These are phyloP conservation scores for Coptotermes formosanus DNA, from an alignment of 1,140 invertebrate species.

Conservation along the genomic window DNA sequence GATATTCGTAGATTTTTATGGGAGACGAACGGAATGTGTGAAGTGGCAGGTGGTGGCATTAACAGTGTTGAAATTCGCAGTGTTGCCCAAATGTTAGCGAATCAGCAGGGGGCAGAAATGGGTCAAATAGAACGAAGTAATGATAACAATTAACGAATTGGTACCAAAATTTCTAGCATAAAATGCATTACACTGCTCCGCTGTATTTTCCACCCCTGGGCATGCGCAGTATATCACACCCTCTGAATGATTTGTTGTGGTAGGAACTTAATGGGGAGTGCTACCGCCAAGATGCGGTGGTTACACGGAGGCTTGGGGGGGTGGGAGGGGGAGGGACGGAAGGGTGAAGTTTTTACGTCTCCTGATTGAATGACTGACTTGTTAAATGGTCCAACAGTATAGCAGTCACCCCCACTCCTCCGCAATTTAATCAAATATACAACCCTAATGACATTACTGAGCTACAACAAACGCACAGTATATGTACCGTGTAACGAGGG, in stretches of 20 bases:
- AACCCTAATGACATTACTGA: background rate
- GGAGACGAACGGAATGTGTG: too few relatives aligned
- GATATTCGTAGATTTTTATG: too few relatives aligned
- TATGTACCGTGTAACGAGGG: too few relatives aligned
- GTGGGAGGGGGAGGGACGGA: too few relatives aligned
- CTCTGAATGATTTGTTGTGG: conserved; percentile 8
- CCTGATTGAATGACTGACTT: conserved; percentile 1
- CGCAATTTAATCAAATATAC: background rate
- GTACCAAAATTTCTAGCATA: too few relatives aligned
- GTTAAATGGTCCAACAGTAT: background rate
- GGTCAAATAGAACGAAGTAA: too few relatives aligned
- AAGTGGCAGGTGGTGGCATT: too few relatives aligned
- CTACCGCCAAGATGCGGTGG: background rate
- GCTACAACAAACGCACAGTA: background rate
- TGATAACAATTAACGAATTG: too few relatives aligned
- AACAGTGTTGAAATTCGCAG: too few relatives aligned
- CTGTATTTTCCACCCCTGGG: background rate
- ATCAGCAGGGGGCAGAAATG: too few relatives aligned
- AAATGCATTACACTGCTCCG: too few relatives aligned
- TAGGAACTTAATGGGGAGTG: background rate
- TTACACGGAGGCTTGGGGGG: background rate
- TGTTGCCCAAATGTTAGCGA: too few relatives aligned
- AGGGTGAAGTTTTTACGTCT: background rate
- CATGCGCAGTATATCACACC: background rate
- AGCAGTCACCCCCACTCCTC: background rate